A percentile compares a stretch with the other conserved stretches of the same genome.
These are phyloP conservation scores for Smithornis capensis DNA, from an alignment of 2,113 vertebrate genomes.

Conservation along the genomic window DNA sequence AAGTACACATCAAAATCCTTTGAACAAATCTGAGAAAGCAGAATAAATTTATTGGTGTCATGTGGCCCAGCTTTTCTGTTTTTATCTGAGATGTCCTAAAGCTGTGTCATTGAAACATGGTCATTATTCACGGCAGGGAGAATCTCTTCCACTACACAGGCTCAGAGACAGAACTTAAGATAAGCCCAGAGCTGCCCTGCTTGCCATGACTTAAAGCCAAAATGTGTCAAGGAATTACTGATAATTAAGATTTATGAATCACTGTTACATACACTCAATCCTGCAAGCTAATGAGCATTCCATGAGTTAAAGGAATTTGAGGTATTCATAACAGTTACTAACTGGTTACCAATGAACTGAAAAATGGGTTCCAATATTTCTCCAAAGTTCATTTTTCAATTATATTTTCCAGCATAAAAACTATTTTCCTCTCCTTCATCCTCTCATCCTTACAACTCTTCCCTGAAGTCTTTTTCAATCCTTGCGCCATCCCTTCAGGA, in stretches of 20 bases:
- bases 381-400: neutral
- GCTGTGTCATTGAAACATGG: neutral
- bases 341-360: neutral
- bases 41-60: neutral
- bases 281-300: neutral
- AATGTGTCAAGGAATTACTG: neutral
- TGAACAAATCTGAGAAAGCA: neutral
- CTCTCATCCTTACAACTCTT: neutral
- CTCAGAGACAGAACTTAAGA: neutral
- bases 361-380: constrained; percentile 9
- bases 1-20: neutral
- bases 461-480: neutral
- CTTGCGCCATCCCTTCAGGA: neutral
- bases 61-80: neutral
- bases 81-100: neutral
- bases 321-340: neutral
- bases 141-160: neutral
- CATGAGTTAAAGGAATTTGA: neutral
- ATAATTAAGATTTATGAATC: neutral
- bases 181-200: neutral
- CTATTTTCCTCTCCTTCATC: neutral
- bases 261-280: neutral
- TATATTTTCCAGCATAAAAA: neutral
- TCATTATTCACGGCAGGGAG: neutral
- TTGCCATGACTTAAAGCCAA: neutral